A percentile compares a stretch with the other conserved stretches of the same genome.
Evolutionary conservation across 2,888 invertebrate genomes (phyloP).

Genomic region (Melinopterus prodromus): DNA sequence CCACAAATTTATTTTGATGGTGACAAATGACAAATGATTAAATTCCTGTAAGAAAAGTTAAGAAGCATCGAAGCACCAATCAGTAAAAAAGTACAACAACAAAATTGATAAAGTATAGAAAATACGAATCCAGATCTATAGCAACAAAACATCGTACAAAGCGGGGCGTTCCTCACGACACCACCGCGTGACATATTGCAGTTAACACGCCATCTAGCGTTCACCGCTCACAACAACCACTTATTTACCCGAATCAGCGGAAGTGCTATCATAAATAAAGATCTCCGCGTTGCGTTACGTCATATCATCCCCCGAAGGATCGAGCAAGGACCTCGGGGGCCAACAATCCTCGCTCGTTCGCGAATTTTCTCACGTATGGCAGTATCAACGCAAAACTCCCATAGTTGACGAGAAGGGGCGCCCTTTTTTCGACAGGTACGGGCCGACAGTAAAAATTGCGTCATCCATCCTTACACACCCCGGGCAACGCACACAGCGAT

Average conservation of each 20-base stretch:
- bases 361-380: conserved; percentile 15
- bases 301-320: conserved; percentile 1
- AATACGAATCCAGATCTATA: background rate
- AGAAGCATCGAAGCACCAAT: too few relatives aligned
- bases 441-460: background rate
- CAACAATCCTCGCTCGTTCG: background rate
- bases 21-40: too few relatives aligned
- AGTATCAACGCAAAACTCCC: background rate
- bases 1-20: too few relatives aligned
- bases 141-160: background rate
- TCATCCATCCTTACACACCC: background rate
- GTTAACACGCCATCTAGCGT: background rate
- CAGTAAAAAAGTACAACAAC: too few relatives aligned
- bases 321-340: background rate
- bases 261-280: conserved; percentile 31
- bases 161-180: background rate
- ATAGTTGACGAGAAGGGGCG: background rate
- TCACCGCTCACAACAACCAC: conserved; percentile 17
- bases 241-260: conserved; percentile 32
- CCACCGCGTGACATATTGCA: background rate
- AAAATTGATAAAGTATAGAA: too few relatives aligned
- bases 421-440: conserved; percentile 7
- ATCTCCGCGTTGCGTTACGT: conserved; percentile 7
- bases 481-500: background rate
- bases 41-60: too few relatives aligned